Base-by-base conservation (phyloP, 92 coral and sea anemone species). In the Umimayanthus kanabou region DNA sequence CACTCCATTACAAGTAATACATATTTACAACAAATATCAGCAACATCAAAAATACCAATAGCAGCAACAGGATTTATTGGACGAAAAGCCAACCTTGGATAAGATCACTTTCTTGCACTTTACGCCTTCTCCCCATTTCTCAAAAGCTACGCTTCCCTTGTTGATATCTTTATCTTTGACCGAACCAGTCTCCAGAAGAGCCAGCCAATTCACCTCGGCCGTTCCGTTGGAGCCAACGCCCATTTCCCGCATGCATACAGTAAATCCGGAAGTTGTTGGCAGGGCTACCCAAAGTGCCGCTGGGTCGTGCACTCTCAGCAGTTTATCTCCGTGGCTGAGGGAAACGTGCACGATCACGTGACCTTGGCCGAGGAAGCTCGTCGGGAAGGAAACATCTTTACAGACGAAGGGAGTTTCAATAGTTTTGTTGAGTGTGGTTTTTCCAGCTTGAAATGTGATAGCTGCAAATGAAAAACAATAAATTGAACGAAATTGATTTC, bases 161-260 rank as follows among this genome's bases (percentile, higher is more conserved):
- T 16, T 71, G n/a, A 71, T 15, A 3, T 85, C 91, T 9, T 86
- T 82, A 28, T 82, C 4, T 29, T 82, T 75, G 37, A 81, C 91
- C 53, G 84, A 76, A 43, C 85, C 53, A 2, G 85, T 47, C 8
- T 85, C 91, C 66, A 64, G 85, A 28, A 89, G 84, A 43, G 91
- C 85, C n/a, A 89, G 85, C 92, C 92, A 89, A 30, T 49, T 89
- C 37, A 89, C 74, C 42, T 85, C 89, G 67, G 92, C 75, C 9
- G 89, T 77, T 0, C 89, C 81, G 18, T 71, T 77, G 4, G 92
- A 78, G 3, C 92, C 92, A 20, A 30, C 49, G 25, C 92, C 92
- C n/a, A 89, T 79, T 25, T 89, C 92, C 11, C 92, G 85, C n/a
- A 53, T 57, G 69, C 91, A 89, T 40, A 49, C 91, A 0, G 86